Conservation (phyloP, 2,797 vertebrate species). For the Yasuhikotakia modesta region DNA sequence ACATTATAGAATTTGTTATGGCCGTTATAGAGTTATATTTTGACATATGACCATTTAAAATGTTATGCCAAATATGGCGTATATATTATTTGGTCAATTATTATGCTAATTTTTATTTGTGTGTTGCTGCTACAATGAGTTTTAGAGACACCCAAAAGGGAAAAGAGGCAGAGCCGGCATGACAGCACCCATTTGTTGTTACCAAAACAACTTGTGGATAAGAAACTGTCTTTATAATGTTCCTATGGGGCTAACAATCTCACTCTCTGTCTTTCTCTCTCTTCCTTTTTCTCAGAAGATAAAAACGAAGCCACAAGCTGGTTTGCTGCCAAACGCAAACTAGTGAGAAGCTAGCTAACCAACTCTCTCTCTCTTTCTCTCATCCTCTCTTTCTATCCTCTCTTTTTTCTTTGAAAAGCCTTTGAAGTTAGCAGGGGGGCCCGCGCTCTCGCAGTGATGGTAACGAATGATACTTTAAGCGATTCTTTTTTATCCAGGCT, state of each 20-base stretch:
- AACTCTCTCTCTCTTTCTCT: conserved; percentile 65
- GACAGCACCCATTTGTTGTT: background rate
- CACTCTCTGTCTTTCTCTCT: conserved; percentile 41
- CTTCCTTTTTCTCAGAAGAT: conserved; percentile 77
- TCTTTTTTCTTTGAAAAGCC: conserved; percentile 71
- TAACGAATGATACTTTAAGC: conserved; percentile 95
- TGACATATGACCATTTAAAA: too few species aligned
- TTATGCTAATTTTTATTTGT: background rate
- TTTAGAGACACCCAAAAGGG: background rate
- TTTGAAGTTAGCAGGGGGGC: conserved; percentile 99
- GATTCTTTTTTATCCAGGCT: conserved; percentile 98
- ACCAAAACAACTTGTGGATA: background rate
- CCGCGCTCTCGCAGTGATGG: conserved; percentile 86
- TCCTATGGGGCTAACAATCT: conserved; percentile 31
- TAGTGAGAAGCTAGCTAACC: conserved; percentile 76
- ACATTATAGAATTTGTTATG: too few species aligned
- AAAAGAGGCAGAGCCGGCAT: background rate
- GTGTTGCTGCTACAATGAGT: background rate
- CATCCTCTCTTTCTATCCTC: conserved; percentile 67
- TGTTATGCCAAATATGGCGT: too few species aligned
- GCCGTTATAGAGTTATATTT: too few species aligned
- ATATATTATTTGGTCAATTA: too few species aligned
- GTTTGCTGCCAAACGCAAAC: conserved; percentile 90
- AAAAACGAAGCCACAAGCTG: conserved; percentile 87
- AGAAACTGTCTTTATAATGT: conserved; percentile 40